These are phyloP conservation scores for Acanthiza pusilla DNA, from an alignment of 2,797 vertebrate genomes.

Conservation along the genomic window DNA sequence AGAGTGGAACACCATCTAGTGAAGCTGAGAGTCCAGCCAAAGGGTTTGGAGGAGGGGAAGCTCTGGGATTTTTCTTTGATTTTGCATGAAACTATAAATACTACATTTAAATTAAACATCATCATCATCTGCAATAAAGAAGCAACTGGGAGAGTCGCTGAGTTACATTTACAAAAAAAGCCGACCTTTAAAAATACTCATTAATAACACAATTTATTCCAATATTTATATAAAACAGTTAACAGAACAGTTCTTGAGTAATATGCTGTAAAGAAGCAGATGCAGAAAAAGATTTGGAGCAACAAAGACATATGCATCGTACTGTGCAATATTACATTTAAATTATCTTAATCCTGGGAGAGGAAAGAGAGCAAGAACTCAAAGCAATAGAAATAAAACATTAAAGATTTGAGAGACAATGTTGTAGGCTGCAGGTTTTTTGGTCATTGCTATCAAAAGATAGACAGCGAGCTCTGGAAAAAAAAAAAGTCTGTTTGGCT, in stretches of 20 bases:
- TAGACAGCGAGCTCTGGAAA: not conserved
- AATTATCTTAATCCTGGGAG: not conserved
- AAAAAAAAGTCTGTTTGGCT: not conserved
- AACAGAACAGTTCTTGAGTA: not conserved
- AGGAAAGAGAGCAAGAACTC: not conserved
- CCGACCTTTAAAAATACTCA: not conserved
- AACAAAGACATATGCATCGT: not conserved
- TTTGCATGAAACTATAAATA: not conserved
- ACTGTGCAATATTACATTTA: not conserved
- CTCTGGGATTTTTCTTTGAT: not conserved
- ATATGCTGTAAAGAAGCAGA: not conserved
- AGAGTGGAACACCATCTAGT: fast-evolving
- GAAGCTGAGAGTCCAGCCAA: not conserved
- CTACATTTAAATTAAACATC: not conserved
- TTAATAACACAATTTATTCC: not conserved
- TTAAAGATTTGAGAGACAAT: not conserved
- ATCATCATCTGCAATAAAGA: not conserved
- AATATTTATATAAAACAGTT: not conserved
- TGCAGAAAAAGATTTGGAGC: not conserved
- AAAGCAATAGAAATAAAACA: not conserved
- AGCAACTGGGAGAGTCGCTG: not conserved
- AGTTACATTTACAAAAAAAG: not conserved
- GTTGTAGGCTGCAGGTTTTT: not conserved
- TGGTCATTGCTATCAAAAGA: not conserved
- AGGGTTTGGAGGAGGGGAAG: not conserved